Percentiles rank a stretch among this genome's conserved stretches.
phyloP scores from a whole-genome alignment of 2,797 vertebrate species.

The Aphelocoma californica region DNA sequence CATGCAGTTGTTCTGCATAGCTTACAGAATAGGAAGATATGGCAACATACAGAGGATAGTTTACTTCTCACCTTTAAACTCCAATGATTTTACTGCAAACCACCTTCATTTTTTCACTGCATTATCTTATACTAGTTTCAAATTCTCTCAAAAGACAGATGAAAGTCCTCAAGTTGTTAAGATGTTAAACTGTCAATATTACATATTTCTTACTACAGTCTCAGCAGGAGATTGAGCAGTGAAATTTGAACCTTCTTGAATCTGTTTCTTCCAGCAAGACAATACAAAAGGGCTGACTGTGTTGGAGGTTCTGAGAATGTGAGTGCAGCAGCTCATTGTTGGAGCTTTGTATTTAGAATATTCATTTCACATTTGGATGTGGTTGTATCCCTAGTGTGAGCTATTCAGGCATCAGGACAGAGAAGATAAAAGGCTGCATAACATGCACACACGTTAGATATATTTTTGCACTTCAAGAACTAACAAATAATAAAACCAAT shows the following conservation, averaged over 20 bases:
- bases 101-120: neutral
- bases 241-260: slow-evolving; percentile 22
- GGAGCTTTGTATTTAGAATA: neutral
- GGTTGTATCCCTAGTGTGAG: neutral
- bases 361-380: neutral
- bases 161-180: neutral
- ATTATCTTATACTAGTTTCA: neutral
- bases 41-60: neutral
- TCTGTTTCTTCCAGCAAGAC: neutral
- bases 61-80: neutral
- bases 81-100: neutral
- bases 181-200: neutral
- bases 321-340: neutral
- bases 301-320: neutral
- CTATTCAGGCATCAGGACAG: neutral
- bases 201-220: neutral
- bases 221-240: neutral
- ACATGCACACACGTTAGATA: neutral
- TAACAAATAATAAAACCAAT: neutral
- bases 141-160: neutral
- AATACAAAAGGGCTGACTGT: neutral
- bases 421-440: neutral
- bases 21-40: neutral
- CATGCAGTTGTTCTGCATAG: neutral
- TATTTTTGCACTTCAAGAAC: neutral